phyloP scores from a whole-genome alignment of 1,140 invertebrate species.

The Subanguina moxae region DNA sequence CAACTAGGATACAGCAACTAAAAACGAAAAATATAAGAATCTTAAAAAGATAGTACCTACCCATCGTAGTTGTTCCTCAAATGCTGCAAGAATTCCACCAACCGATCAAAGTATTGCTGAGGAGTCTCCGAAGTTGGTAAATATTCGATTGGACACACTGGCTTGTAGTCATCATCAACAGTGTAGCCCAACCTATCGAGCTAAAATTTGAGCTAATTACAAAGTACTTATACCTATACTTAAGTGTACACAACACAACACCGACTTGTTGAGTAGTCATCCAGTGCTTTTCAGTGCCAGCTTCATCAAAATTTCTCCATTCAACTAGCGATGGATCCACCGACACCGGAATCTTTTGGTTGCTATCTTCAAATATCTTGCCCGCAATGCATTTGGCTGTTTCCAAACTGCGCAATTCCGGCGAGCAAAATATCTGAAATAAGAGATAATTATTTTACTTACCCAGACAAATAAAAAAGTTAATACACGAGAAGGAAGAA shows the following conservation, averaged over 20 bases:
- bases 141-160: not conserved
- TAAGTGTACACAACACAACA: not conserved
- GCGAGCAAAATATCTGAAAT: conserved; percentile 14
- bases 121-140: conserved; percentile 9
- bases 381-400: not conserved
- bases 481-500: not conserved
- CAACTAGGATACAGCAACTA: conserved; percentile 8
- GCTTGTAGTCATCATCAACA: conserved; percentile 3
- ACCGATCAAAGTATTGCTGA: conserved; percentile 9
- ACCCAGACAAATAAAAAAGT: not conserved
- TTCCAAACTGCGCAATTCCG: conserved; percentile 9
- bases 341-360: not conserved
- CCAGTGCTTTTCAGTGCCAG: conserved; percentile 10
- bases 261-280: not conserved
- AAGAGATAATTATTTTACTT: not conserved
- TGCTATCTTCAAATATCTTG: not conserved
- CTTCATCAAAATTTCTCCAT: conserved; percentile 11
- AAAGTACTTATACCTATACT: not conserved
- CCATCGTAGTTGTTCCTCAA: not conserved
- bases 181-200: not conserved
- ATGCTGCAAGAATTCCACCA: conserved; percentile 5
- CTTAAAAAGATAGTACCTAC: not conserved
- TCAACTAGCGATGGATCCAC: not conserved
- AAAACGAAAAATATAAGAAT: not conserved
- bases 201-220: not conserved